Evolutionary conservation across 64 coral and sea anemone species (phyloP), one percentile per base, ranked within the genome.

Genomic region (Porites lutea): DNA sequence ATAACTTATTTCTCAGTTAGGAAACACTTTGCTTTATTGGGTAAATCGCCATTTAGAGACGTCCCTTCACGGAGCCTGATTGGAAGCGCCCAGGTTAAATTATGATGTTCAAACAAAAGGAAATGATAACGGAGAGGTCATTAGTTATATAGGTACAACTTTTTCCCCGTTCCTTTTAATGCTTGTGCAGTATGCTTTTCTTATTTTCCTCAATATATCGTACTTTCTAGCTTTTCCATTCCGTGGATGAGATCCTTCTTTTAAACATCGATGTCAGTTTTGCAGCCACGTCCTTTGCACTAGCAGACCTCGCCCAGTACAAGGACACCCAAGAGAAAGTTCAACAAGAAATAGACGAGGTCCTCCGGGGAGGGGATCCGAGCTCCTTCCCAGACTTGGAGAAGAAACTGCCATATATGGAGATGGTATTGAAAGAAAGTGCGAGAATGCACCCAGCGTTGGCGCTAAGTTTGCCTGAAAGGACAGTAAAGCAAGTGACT

Each of bases 371-470:
- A 0, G 44, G 61, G 21, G 96, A 98, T 6, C 92, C 92, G 13
- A 85, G 79, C 48, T 79, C 65, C 3, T 79, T 51, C 53, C 16
- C 71, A 50, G 89, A 94, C n/a, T 82, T 98, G 60, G 75, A 89
- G 63, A 98, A 92, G 14, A 91, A 53, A 68, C 53, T 98, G 20
- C 92, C 96, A 65, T 98, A 92, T 89, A 83, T 98, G 96, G 92
- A 98, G 84, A 94, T 87, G 71, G 89, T 98, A 37, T 64, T 98
- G 18, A 98, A 98, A 65, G 96, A 98, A 79, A 98, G 96, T 89
- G 89, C 96, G 37, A 89, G 96, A 48, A 92, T 98, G 92, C 85
- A 98, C 72, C 96, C 96, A 20, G 92, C 92, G 19, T 21, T 98
- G 48, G 92, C 96, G 6, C 72, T 98, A 12, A 94, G 89, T 82